Evolutionary conservation across 1,140 invertebrate genomes (phyloP).

Genomic region (Steinernema khuongi): DNA sequence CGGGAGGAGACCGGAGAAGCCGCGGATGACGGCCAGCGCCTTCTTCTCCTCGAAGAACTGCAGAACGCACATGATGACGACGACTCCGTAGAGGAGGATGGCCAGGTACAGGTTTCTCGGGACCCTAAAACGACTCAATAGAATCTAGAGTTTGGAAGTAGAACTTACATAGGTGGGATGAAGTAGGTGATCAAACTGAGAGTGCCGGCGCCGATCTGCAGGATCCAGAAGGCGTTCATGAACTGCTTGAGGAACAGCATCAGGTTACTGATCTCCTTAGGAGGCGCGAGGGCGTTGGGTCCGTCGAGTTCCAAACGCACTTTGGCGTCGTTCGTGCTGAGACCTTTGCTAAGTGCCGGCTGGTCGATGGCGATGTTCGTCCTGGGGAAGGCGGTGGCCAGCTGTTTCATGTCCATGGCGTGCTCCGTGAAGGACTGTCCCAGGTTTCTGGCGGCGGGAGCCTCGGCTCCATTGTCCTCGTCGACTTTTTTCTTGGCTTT

Average conservation of each 20-base stretch:
- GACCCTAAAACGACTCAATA: slow-evolving; percentile 19
- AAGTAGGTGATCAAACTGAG: slow-evolving; percentile 33
- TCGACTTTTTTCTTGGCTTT: not conserved
- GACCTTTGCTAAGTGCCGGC: slow-evolving; percentile 21
- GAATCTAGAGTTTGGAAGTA: not conserved
- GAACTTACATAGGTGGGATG: slow-evolving; percentile 27
- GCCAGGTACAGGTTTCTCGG: slow-evolving; percentile 34
- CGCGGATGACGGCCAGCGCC: slow-evolving; percentile 32
- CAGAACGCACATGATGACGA: slow-evolving; percentile 37
- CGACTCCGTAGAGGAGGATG: slow-evolving; percentile 32
- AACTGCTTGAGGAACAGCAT: slow-evolving; percentile 31
- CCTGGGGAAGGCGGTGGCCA: slow-evolving; percentile 18
- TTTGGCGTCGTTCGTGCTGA: slow-evolving; percentile 21
- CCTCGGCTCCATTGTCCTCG: not conserved
- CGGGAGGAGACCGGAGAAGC: slow-evolving; percentile 28
- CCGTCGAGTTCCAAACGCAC: slow-evolving; percentile 25
- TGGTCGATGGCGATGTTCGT: slow-evolving; percentile 17
- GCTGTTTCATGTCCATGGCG: slow-evolving; percentile 21
- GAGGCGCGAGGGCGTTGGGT: slow-evolving; percentile 30
- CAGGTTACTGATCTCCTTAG: slow-evolving; percentile 33
- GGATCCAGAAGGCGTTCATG: slow-evolving; percentile 34
- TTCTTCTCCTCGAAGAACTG: slow-evolving; percentile 39
- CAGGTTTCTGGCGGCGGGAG: not conserved
- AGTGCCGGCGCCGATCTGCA: slow-evolving; percentile 32
- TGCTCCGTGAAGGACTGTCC: slow-evolving; percentile 26